Evolutionary conservation across 2,888 invertebrate species (phyloP).

Genomic region (Macrosoma leucophasiata): DNA sequence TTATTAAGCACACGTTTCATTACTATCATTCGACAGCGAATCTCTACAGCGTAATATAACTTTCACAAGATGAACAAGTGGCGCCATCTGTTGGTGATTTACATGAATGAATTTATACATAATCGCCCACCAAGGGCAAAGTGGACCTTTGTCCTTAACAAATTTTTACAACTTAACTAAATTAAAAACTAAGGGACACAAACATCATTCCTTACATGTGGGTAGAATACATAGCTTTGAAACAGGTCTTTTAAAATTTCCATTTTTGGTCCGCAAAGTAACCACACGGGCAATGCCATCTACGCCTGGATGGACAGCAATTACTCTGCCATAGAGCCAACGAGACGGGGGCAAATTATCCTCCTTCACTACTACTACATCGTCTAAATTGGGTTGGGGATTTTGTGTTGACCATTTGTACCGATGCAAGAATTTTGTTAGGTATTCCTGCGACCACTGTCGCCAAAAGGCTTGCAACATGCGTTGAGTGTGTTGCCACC

Average conservation of each 20-base stretch:
- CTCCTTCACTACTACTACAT: conserved; percentile 21
- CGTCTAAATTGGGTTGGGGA: conserved; percentile 16
- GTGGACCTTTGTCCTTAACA: too few relatives aligned
- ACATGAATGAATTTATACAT: too few relatives aligned
- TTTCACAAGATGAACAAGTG: too few relatives aligned
- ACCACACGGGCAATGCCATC: conserved; percentile 11
- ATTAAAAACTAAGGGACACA: too few relatives aligned
- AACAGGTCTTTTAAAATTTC: conserved; percentile 5
- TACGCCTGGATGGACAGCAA: conserved; percentile 5
- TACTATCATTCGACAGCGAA: too few relatives aligned
- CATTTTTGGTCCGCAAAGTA: conserved; percentile 7
- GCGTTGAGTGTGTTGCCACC: conserved; percentile 26
- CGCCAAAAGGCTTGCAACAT: conserved; percentile 26
- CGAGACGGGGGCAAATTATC: conserved; percentile 21
- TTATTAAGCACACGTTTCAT: too few relatives aligned
- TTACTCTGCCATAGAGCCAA: conserved; percentile 20
- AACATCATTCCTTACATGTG: too few relatives aligned
- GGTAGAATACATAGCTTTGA: conserved; percentile 8
- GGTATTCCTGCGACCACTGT: conserved; percentile 27
- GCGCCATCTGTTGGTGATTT: too few relatives aligned
- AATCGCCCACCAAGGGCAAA: too few relatives aligned
- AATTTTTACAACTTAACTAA: too few relatives aligned
- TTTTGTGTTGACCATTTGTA: conserved; percentile 19
- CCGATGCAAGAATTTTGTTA: conserved; percentile 17
- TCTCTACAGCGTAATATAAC: too few relatives aligned